Percentiles rank a stretch among this genome's conserved stretches.
Evolutionary conservation across 2,797 vertebrate genomes (phyloP).

Genomic region (Strix occidentalis): DNA sequence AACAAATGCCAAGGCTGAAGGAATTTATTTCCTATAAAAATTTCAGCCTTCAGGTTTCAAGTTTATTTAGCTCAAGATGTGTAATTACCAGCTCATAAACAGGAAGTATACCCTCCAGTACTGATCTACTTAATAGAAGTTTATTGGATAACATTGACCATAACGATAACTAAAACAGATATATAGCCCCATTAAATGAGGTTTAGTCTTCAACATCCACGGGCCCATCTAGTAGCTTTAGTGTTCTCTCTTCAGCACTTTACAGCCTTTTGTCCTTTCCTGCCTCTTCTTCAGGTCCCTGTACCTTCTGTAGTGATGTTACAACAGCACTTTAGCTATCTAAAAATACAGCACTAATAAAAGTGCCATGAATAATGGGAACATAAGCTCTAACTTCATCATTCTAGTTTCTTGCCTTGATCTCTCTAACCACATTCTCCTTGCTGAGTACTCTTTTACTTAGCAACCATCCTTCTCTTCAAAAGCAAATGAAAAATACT

Average conservation of each 20-base stretch:
- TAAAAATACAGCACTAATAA: constrained; percentile 26
- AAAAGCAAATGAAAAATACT: constrained; percentile 4
- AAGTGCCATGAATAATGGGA: constrained; percentile 23
- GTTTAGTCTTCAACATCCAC: background rate
- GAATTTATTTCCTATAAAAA: constrained; percentile 20
- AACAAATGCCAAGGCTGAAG: background rate
- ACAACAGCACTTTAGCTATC: background rate
- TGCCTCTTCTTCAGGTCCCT: background rate
- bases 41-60: background rate
- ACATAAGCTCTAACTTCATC: constrained; percentile 2
- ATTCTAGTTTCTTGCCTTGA: constrained; percentile 37
- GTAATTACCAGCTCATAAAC: constrained; percentile 30
- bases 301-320: background rate
- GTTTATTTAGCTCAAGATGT: constrained; percentile 24
- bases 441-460: background rate
- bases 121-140: constrained; percentile 19
- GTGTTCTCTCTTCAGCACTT: background rate
- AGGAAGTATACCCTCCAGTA: background rate
- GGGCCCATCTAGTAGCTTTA: background rate
- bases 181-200: background rate
- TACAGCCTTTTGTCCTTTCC: constrained; percentile 14
- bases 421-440: background rate
- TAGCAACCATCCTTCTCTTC: background rate
- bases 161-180: constrained; percentile 23
- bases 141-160: constrained; percentile 29